Evolutionary conservation across 2,113 vertebrate genomes (phyloP), one percentile per base, ranked within the genome.

Genomic region (Anarhynchus alexandrinus): DNA sequence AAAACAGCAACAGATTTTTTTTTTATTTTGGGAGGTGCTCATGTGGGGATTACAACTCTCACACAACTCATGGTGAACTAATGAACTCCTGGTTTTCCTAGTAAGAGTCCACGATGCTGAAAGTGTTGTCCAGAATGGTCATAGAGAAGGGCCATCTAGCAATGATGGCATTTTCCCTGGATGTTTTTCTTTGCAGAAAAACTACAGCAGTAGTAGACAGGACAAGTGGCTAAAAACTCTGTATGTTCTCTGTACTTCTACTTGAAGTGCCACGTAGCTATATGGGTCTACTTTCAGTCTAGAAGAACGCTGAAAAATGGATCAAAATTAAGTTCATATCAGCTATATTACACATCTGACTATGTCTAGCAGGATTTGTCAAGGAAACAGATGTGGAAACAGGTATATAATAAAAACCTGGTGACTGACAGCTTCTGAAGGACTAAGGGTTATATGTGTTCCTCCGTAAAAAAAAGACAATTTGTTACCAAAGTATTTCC

Each of bases 381-480:
- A 79, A 89, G 38, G 38, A 77, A 89, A 61, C 30, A 57, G 8
- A 26, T 27, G 10, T 45, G 8, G 27, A 82, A 93, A 82, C 2
- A 54, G 2, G 5, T 20, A 17, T 49, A 32, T 47, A 81, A 67
- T n/a, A 52, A 73, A 77, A 76, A 74, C 5, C 4, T 79, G 40
- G 7, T 4, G 27, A 64, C 4, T 85, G n/a, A 64, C 7, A 77
- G 7, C 32, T 59, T 49, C 6, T 69, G 70, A 69, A 22, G 4
- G 62, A n/a, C 18, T 52, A 34, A 15, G 7, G 1, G 1, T 32
- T 42, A 51, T 49, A 23, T 0, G 4, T 15, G 1, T 0, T 65
- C 2, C 32, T 49, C 40, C 62, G 18, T 88, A 57, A 62, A 55
- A 62, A 55, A 88, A 81, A 2, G 54, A 42, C 2, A 52, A 45